A percentile compares a stretch with the other conserved stretches of the same genome.
phyloP scores from a whole-genome alignment of 2,113 vertebrate species.

The Phrynosoma platyrhinos region DNA sequence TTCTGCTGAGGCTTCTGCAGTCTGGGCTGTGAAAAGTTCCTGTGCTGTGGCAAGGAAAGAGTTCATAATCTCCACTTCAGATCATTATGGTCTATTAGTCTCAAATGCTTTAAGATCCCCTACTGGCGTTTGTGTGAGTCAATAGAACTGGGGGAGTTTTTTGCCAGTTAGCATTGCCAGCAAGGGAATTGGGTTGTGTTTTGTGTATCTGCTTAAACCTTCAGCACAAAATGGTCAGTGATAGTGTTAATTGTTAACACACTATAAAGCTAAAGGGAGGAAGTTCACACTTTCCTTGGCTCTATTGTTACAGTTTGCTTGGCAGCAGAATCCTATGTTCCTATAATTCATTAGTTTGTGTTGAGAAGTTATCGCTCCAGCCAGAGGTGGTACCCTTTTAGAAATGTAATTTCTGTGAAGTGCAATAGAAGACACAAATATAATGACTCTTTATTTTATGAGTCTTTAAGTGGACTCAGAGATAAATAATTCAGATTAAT shows the following conservation, averaged over 20 bases:
- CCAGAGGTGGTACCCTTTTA: constrained; percentile 35
- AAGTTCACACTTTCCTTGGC: constrained; percentile 67
- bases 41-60: neutral
- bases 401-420: constrained; percentile 46
- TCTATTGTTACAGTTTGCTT: constrained; percentile 64
- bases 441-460: neutral
- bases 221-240: constrained; percentile 45
- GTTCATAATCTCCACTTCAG: neutral
- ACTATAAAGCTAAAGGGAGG: constrained; percentile 61
- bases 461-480: neutral
- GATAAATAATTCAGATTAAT: neutral
- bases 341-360: constrained; percentile 56
- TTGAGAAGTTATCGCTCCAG: constrained; percentile 62
- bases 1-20: neutral
- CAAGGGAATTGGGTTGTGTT: neutral
- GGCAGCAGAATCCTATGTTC: constrained; percentile 40
- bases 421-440: constrained; percentile 42
- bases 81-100: neutral
- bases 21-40: neutral
- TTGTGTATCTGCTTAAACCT: neutral
- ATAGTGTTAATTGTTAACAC: constrained; percentile 57
- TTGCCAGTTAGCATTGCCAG: neutral
- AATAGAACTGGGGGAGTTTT: neutral
- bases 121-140: neutral
- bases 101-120: neutral